Conservation (phyloP, 2,113 vertebrate genomes). For the Glareola pratincola region DNA sequence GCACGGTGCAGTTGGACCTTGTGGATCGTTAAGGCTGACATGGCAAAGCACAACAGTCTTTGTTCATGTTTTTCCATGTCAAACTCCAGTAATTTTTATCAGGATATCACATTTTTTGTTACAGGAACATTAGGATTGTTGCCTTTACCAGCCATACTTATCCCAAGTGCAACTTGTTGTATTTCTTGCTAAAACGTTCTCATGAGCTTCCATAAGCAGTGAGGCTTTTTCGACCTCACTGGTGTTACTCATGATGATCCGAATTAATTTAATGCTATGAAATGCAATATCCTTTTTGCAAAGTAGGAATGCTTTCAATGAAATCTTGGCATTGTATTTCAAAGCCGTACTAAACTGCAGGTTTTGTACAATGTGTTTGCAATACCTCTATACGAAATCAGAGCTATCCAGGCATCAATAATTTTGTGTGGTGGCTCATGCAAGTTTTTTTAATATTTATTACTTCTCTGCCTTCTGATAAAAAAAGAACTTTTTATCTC, state of each 20-base stretch:
- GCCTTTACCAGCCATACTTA: not conserved
- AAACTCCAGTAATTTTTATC: not conserved
- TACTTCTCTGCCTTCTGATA: not conserved
- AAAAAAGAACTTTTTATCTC: not conserved
- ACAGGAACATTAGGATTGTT: not conserved
- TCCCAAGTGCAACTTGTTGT: not conserved
- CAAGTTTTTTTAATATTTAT: not conserved
- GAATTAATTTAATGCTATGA: conserved; percentile 24
- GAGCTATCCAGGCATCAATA: not conserved
- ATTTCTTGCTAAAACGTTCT: conserved; percentile 5
- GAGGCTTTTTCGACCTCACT: not conserved
- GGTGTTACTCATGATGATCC: not conserved
- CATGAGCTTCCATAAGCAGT: conserved; percentile 4
- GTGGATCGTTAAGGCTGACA: not conserved
- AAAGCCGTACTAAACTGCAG: not conserved
- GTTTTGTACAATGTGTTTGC: conserved; percentile 11
- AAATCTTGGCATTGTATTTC: conserved; percentile 32
- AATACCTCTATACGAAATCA: not conserved
- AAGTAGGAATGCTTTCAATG: not conserved
- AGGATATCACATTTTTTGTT: not conserved
- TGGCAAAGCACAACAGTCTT: not conserved
- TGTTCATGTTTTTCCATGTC: not conserved
- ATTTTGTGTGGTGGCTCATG: not conserved
- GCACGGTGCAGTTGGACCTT: not conserved
- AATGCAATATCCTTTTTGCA: conserved; percentile 9